A percentile compares a stretch with the other conserved stretches of the same genome.
Evolutionary conservation across 2,113 vertebrate genomes (phyloP).

Genomic region (Charadrius vociferus): DNA sequence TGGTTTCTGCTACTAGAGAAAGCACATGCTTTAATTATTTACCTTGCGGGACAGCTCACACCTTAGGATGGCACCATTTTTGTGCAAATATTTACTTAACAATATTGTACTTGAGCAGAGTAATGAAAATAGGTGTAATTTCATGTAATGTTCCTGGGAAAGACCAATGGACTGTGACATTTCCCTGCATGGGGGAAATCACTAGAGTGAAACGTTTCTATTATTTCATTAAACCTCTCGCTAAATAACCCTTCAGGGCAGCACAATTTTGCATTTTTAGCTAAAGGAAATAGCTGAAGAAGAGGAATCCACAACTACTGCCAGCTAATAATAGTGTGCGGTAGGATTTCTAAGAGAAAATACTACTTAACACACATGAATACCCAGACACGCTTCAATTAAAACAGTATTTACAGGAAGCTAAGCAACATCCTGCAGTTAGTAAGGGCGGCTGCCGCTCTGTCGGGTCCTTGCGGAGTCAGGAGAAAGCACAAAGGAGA

Average conservation of each 20-base stretch:
- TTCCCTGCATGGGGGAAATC: slow-evolving; percentile 45
- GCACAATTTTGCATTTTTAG: slow-evolving; percentile 15
- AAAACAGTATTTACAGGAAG: background rate
- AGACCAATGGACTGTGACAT: slow-evolving; percentile 55
- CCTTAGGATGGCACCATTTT: slow-evolving; percentile 63
- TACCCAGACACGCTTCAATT: slow-evolving; percentile 17
- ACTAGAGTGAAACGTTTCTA: slow-evolving; percentile 10
- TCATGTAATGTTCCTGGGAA: slow-evolving; percentile 60
- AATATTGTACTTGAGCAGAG: slow-evolving; percentile 71
- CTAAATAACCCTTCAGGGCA: slow-evolving; percentile 41
- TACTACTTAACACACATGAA: background rate
- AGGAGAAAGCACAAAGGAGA: background rate
- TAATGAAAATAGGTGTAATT: slow-evolving; percentile 73
- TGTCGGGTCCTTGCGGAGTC: background rate
- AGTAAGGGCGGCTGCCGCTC: background rate
- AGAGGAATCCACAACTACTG: background rate
- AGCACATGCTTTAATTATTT: slow-evolving; percentile 80
- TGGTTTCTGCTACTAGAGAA: slow-evolving; percentile 63
- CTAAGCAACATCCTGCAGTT: background rate
- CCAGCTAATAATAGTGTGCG: background rate
- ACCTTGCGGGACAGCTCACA: slow-evolving; percentile 68
- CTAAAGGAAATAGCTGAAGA: slow-evolving; percentile 27
- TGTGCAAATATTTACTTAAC: slow-evolving; percentile 83
- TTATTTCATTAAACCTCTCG: slow-evolving; percentile 67
- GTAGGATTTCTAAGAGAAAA: slow-evolving; percentile 9